These are phyloP conservation scores for Lycia hirtaria DNA, from an alignment of 2,888 invertebrate species.

Conservation along the genomic window DNA sequence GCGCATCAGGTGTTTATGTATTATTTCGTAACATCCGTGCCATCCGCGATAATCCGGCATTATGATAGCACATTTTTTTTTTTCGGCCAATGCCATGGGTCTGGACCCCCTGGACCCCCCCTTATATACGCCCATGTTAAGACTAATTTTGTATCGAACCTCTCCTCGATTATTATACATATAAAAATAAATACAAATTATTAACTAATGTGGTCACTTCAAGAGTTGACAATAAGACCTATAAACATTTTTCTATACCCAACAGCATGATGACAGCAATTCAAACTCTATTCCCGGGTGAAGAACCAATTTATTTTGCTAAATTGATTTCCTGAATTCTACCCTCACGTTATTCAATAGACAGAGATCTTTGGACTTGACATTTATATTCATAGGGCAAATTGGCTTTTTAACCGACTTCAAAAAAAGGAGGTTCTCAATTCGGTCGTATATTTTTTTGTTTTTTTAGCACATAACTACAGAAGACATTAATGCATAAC, in stretches of 20 bases:
- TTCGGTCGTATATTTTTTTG: neutral
- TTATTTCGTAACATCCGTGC: too few relatives aligned
- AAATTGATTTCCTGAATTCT: slow-evolving; percentile 34
- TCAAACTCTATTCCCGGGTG: neutral
- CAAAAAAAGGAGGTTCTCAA: neutral
- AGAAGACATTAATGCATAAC: too few relatives aligned
- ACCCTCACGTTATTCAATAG: slow-evolving; percentile 16
- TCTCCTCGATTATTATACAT: too few relatives aligned
- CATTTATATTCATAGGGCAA: neutral
- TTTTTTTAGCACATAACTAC: neutral
- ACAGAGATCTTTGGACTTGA: slow-evolving; percentile 2
- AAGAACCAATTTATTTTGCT: slow-evolving; percentile 36
- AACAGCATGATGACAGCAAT: slow-evolving; percentile 1
- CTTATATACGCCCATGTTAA: too few relatives aligned
- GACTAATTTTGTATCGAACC: too few relatives aligned
- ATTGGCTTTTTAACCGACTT: neutral
- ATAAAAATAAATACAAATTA: too few relatives aligned
- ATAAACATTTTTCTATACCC: neutral
- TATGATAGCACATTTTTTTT: too few relatives aligned
- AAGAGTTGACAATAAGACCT: neutral
- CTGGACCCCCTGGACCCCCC: too few relatives aligned
- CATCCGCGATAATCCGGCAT: too few relatives aligned
- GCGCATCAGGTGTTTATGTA: too few relatives aligned
- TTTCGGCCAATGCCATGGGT: too few relatives aligned
- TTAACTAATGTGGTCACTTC: too few relatives aligned